Base-by-base conservation (phyloP, 2,888 invertebrate genomes). In the Rotaria sp. region DNA sequence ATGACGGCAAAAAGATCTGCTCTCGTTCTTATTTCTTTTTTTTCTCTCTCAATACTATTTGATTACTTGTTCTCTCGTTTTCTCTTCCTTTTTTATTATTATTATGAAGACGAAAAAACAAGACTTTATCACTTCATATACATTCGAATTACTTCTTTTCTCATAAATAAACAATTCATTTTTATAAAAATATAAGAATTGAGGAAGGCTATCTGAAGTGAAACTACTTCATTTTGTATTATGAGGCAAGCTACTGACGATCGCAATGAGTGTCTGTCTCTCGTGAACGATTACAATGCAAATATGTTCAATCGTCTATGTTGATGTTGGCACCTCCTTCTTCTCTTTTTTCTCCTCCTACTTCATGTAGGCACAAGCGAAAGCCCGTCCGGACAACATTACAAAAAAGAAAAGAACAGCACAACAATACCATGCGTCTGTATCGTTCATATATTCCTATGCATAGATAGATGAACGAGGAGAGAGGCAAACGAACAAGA, bases 251-350 rank as follows among this genome's bases (percentile, higher is more conserved):
- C 24, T 52, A 52, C 24, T 24, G 24, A 24, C 52, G 21, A 24
- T 21, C 52, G 38, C 35, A 67, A 67, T 67, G 35, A 67, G 21
- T 67, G 30, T 59, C 15, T 59, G 18, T 50, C 50, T 50, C 50
- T 67, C 67, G 67, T 67, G 67, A 67, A 38, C 67, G 67, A 67
- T 67, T 67, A 67, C 67, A 38, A 67, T 35, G 21, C 67, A 67
- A 67, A 67, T 67, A 67, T 35, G 67, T 35, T 35, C 35, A 35
- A 21, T 67, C 30, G 35, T 67, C 21, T 67, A 67, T 30, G 30
- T 67, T 35, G 35, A 67, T 67, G 21, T 35, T 38, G 21, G 67
- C 15, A 67, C 67, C 67, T 30, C 21, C 67, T 50, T 50, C 50
- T 50, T 50, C 50, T 50, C 18, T 18, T 67, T 11, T 10, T 67